phyloP scores from a whole-genome alignment of 1,140 invertebrate genomes.

The Hyles vespertilio region DNA sequence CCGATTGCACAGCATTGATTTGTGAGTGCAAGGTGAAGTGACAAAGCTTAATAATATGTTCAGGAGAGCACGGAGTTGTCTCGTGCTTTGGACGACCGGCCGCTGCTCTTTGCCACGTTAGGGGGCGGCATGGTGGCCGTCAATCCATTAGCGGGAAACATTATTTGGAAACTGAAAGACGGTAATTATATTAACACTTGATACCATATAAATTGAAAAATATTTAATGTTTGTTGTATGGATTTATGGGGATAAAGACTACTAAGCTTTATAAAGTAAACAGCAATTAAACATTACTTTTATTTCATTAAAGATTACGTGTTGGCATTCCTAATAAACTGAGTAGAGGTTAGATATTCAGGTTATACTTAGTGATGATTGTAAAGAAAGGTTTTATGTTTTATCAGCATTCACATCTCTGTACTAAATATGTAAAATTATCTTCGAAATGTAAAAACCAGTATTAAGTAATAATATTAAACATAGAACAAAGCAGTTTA shows the following conservation, averaged over 20 bases:
- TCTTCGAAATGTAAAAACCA: no score
- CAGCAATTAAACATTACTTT: no score
- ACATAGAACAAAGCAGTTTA: no score
- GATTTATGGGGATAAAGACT: background rate
- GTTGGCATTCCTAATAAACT: no score
- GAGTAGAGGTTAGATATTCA: no score
- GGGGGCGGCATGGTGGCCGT: constrained; percentile 93
- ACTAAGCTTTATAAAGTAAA: no score
- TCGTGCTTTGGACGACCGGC: constrained; percentile 80
- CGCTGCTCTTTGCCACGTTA: constrained; percentile 92
- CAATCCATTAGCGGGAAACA: constrained; percentile 86
- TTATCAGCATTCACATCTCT: no score
- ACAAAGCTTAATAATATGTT: constrained; percentile 17
- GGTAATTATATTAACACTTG: constrained; percentile 75
- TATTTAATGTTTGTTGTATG: background rate
- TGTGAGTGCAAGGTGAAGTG: constrained; percentile 36
- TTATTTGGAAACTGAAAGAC: constrained; percentile 93
- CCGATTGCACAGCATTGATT: constrained; percentile 29
- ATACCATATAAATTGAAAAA: background rate
- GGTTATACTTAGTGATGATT: no score
- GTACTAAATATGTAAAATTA: no score
- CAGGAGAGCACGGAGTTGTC: constrained; percentile 81
- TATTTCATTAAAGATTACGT: no score
- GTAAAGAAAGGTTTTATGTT: no score
- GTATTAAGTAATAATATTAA: no score